Evolutionary conservation across 2,888 invertebrate genomes (phyloP).

Genomic region (Cheilosia variabilis): DNA sequence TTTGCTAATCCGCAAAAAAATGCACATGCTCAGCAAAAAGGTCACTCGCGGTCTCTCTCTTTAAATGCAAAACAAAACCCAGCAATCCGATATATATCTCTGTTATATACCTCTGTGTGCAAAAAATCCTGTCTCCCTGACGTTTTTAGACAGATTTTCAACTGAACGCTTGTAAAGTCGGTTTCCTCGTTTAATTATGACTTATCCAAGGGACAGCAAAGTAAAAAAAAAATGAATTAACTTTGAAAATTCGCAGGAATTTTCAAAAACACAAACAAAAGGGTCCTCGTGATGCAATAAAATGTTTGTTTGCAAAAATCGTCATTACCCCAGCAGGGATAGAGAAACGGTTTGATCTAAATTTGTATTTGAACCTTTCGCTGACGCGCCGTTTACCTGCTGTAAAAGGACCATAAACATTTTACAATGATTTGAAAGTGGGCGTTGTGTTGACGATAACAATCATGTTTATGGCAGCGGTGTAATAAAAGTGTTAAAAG

Average conservation of each 20-base stretch:
- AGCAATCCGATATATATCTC: too few relatives aligned
- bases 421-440: constrained; percentile 52
- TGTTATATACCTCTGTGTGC: too few relatives aligned
- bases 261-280: constrained; percentile 39
- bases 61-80: too few relatives aligned
- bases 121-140: too few relatives aligned
- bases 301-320: constrained; percentile 60
- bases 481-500: constrained; percentile 22
- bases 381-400: constrained; percentile 14
- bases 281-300: constrained; percentile 64
- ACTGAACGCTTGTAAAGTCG: constrained; percentile 34
- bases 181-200: constrained; percentile 45
- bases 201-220: constrained; percentile 4
- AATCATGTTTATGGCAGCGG: constrained; percentile 58
- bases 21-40: constrained; percentile 12
- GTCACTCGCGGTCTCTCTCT: neutral
- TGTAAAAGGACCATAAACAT: constrained; percentile 16
- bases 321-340: constrained; percentile 40
- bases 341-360: constrained; percentile 36
- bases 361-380: constrained; percentile 42
- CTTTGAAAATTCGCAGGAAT: constrained; percentile 18
- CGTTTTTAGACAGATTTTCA: too few relatives aligned
- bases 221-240: neutral
- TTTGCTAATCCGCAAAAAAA: constrained; percentile 52
- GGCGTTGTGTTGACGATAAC: constrained; percentile 71